Conservation (phyloP, 92 coral and sea anemone genomes). For the Diadumene lineata region DNA sequence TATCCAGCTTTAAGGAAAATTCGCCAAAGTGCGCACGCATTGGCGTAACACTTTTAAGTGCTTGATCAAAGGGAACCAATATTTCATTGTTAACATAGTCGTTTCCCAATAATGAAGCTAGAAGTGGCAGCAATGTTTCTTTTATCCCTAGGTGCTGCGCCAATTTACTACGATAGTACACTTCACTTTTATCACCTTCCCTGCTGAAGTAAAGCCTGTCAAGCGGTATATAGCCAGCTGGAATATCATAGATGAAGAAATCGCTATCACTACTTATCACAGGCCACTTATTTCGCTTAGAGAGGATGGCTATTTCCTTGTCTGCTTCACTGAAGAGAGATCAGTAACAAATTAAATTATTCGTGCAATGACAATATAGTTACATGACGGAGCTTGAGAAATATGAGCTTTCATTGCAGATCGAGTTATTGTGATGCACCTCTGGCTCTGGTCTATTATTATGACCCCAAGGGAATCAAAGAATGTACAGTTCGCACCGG, state of each 20-base stretch:
- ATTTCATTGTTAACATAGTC: slow-evolving; percentile 63
- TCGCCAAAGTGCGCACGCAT: slow-evolving; percentile 7
- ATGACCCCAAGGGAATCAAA: too few species aligned
- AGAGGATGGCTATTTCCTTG: slow-evolving; percentile 53
- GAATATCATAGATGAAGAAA: slow-evolving; percentile 56
- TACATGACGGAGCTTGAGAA: too few species aligned
- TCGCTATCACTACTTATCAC: slow-evolving; percentile 65
- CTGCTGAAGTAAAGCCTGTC: slow-evolving; percentile 40
- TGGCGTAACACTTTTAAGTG: slow-evolving; percentile 41
- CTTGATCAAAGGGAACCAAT: slow-evolving; percentile 53
- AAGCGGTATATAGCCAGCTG: slow-evolving; percentile 86
- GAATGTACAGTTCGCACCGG: too few species aligned
- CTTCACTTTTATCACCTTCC: slow-evolving; percentile 30
- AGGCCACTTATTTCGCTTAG: slow-evolving; percentile 43
- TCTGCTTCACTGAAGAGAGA: slow-evolving; percentile 59
- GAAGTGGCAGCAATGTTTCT: slow-evolving; percentile 58
- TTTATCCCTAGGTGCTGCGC: slow-evolving; percentile 59
- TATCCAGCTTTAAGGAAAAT: slow-evolving; percentile 33
- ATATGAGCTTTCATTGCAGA: too few species aligned
- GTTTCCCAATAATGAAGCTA: slow-evolving; percentile 88
- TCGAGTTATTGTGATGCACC: too few species aligned
- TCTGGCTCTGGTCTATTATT: too few species aligned
- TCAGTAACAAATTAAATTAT: too few species aligned
- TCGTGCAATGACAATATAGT: too few species aligned
- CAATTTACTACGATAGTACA: slow-evolving; percentile 55